Percentiles rank a stretch among this genome's conserved stretches.
phyloP scores from a whole-genome alignment of 2,888 invertebrate genomes.

The Sarcophaga rosellei region DNA sequence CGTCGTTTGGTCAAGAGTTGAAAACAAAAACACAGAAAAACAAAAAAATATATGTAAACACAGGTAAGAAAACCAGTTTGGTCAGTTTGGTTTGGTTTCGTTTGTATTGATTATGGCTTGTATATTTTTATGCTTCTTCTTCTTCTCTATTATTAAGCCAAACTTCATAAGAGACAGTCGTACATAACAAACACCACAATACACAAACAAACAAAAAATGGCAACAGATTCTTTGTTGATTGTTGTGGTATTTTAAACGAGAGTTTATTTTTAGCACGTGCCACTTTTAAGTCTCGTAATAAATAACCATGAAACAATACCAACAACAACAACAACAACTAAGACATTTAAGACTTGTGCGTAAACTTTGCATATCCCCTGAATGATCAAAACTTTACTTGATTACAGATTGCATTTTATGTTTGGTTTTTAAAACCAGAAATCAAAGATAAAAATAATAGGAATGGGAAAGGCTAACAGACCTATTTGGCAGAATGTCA shows the following conservation, averaged over 20 bases:
- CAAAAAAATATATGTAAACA: slow-evolving; percentile 27
- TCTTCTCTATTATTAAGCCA: neutral
- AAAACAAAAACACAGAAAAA: slow-evolving; percentile 1
- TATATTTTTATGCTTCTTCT: slow-evolving; percentile 2
- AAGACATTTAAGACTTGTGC: neutral
- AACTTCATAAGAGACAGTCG: slow-evolving; percentile 16
- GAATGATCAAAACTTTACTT: too few species aligned
- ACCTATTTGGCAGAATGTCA: too few species aligned
- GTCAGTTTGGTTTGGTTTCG: slow-evolving; percentile 12
- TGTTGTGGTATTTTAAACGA: slow-evolving; percentile 42
- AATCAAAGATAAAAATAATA: too few species aligned
- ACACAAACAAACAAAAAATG: too few species aligned
- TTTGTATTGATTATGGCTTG: too few species aligned
- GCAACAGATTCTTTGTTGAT: slow-evolving; percentile 46
- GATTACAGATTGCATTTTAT: too few species aligned
- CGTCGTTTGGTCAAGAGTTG: neutral
- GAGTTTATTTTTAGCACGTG: slow-evolving; percentile 69
- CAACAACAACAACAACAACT: slow-evolving; percentile 2
- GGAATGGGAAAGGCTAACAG: too few species aligned
- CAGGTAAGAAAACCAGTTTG: slow-evolving; percentile 48
- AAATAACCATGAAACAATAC: slow-evolving; percentile 14
- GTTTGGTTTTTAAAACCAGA: too few species aligned
- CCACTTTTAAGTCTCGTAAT: slow-evolving; percentile 50
- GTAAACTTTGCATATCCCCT: too few species aligned
- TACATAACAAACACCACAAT: slow-evolving; percentile 9